Evolutionary conservation across 2,113 vertebrate species (phyloP).

Genomic region (Ranitomeya imitator): DNA sequence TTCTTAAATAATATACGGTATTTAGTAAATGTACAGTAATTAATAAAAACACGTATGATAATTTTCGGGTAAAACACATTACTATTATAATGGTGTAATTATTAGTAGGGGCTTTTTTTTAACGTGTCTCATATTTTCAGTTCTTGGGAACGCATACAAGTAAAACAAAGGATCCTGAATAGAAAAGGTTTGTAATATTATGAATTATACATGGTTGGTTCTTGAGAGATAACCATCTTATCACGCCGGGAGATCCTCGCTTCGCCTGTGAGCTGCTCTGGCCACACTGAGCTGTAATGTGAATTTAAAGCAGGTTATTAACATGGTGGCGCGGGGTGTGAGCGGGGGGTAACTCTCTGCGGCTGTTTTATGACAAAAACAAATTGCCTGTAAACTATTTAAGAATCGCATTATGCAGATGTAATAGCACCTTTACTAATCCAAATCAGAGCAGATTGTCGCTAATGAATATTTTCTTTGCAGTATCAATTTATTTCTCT

Average conservation of each 20-base stretch:
- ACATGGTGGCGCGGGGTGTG: slow-evolving; percentile 22
- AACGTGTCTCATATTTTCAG: neutral
- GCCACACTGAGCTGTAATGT: slow-evolving; percentile 49
- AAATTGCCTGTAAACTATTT: slow-evolving; percentile 51
- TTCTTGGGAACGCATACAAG: neutral
- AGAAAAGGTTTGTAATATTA: neutral
- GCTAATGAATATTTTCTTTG: neutral
- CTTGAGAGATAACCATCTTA: slow-evolving; percentile 17
- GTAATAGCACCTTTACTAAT: neutral
- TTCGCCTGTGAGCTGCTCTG: neutral
- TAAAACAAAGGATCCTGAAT: neutral
- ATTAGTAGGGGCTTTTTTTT: neutral
- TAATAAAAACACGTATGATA: too few relatives aligned
- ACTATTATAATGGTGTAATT: neutral
- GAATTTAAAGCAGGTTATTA: slow-evolving; percentile 52
- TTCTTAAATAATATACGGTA: too few relatives aligned
- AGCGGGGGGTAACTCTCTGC: neutral
- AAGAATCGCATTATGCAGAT: slow-evolving; percentile 49
- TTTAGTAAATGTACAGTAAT: too few relatives aligned
- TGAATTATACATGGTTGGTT: slow-evolving; percentile 47
- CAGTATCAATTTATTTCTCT: neutral
- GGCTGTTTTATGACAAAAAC: slow-evolving; percentile 49
- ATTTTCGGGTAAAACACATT: too few relatives aligned
- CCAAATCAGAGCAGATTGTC: neutral
- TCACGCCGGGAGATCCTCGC: slow-evolving; percentile 19